Percentiles rank a stretch among this genome's conserved stretches.
Evolutionary conservation across 2,797 vertebrate species (phyloP).

Genomic region (Sphenodon punctatus): DNA sequence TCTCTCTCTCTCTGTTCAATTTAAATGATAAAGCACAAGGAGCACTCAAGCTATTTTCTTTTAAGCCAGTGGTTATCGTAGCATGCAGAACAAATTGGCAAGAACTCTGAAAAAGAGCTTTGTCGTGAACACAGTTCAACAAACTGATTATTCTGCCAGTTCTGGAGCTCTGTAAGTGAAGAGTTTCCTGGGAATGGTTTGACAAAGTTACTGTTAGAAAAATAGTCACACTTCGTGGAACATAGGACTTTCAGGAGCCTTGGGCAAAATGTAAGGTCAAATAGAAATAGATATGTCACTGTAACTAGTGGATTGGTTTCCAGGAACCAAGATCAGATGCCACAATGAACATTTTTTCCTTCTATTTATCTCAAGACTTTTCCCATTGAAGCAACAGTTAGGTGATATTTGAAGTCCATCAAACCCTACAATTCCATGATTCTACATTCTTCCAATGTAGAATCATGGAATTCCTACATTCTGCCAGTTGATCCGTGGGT

Average conservation of each 20-base stretch:
- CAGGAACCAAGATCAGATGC: slow-evolving; percentile 13
- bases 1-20: neutral
- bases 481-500: no score
- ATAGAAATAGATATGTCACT: slow-evolving; percentile 20
- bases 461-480: no score
- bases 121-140: neutral
- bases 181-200: slow-evolving; percentile 52
- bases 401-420: no score
- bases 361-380: no score
- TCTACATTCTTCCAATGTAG: no score
- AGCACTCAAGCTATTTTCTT: neutral
- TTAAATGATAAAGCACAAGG: neutral
- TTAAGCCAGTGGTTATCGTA: neutral
- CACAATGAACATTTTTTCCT: neutral
- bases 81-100: neutral
- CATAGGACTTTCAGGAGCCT: slow-evolving; percentile 35
- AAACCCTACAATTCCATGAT: no score
- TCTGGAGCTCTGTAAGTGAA: slow-evolving; percentile 22
- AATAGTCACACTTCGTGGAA: slow-evolving; percentile 13
- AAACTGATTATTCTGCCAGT: neutral
- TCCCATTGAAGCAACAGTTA: no score
- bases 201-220: slow-evolving; percentile 23
- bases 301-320: slow-evolving; percentile 24
- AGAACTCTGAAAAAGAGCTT: neutral
- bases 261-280: slow-evolving; percentile 25